Conservation (phyloP, 2,888 invertebrate species). For the Drosophila nigricruria region DNA sequence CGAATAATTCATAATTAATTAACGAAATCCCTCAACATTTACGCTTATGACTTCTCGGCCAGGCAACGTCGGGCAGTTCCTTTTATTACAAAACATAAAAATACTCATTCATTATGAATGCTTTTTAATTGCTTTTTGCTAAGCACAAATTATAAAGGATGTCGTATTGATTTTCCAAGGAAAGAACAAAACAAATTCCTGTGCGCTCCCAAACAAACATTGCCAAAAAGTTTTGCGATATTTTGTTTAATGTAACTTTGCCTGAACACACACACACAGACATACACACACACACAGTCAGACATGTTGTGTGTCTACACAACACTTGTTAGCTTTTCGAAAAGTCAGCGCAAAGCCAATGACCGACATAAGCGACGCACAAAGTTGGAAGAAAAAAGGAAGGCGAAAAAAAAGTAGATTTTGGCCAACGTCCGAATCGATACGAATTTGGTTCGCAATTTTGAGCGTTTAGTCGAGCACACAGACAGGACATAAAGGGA, state of each 20-base stretch:
- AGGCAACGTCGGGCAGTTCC: neutral
- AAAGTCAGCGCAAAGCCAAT: conserved; percentile 53
- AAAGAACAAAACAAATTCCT: conserved; percentile 17
- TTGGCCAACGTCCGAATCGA: conserved; percentile 45
- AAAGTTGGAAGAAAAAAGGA: conserved; percentile 2
- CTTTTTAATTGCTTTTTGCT: conserved; percentile 3
- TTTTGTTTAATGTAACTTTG: conserved; percentile 47
- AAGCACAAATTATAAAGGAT: conserved; percentile 7
- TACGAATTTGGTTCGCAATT: conserved; percentile 52
- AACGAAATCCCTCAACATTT: neutral
- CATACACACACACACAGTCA: neutral
- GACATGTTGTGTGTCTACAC: neutral
- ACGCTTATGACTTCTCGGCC: neutral
- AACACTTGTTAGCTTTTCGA: conserved; percentile 16
- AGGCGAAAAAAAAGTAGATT: conserved; percentile 8
- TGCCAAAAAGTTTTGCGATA: conserved; percentile 28
- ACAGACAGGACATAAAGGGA: conserved; percentile 32
- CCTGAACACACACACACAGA: conserved; percentile 6
- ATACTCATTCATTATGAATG: neutral
- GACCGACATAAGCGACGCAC: conserved; percentile 50
- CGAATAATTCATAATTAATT: neutral
- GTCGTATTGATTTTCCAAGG: conserved; percentile 27
- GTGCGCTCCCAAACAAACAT: conserved; percentile 14
- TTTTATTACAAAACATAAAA: neutral
- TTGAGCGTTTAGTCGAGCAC: conserved; percentile 28